Base-by-base conservation (phyloP, 2,113 vertebrate species). In the Paramormyrops kingsleyae region DNA sequence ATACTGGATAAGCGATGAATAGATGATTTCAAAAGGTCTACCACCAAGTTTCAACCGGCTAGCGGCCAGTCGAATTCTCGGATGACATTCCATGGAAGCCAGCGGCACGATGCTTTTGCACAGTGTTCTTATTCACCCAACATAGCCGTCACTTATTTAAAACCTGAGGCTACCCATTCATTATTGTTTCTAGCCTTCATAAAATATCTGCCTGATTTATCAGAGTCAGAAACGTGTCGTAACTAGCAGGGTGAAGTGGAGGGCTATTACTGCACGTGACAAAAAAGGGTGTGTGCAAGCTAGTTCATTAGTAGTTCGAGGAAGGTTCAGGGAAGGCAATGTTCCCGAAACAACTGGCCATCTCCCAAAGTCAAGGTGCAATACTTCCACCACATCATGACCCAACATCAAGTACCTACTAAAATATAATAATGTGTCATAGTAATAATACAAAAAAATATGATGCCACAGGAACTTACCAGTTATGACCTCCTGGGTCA, bases 401-500 rank as follows among this genome's bases (percentile, higher is more conserved):
- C 62, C 62, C 10, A 70, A 70, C 10, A 70, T 70, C n/a, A 66
- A 66, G 59, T 66, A 12, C 8, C 59, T 66, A 66, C n/a, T 27
- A 1, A 70, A 70, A 31, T 13, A 70, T 13, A 31, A 62, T 62
- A n/a, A 66, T n/a, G n/a, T 27, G 2, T 17, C 15, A 77, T 15
- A 35, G 31, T 39, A 39, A 19, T 39, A 39, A 77, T 6, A 12
- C 13, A 17, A 17, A 35, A 13, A 74, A 35, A n/a, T 59, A 62
- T n/a, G 21, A 66, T 27, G 4, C 8, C 10, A 39, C 12, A 39
- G 53, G 84, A 24, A 47, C 80, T 86, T 89, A 91, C 91, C 87
- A 46, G 42, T 47, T 56, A 85, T n/a, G 12, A 77, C 87, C 90
- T 96, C 96, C 91, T 94, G 92, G 17, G 83, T 93, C 35, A 90